A percentile compares a stretch with the other conserved stretches of the same genome.
These are phyloP conservation scores for Dynastes tityus DNA, from an alignment of 2,888 invertebrate species.

Conservation along the genomic window DNA sequence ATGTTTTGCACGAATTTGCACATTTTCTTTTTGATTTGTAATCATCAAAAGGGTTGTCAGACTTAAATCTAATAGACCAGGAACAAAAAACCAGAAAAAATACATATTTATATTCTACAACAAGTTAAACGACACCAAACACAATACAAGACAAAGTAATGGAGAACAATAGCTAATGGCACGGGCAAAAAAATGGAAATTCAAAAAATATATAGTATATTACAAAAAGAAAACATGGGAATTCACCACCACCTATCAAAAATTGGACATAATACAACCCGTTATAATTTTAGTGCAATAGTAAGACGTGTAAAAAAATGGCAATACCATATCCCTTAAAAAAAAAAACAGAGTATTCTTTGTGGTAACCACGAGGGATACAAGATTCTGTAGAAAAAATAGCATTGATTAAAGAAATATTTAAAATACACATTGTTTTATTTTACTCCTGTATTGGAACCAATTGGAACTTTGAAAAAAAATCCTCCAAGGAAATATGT, in stretches of 20 bases:
- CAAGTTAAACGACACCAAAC: not conserved
- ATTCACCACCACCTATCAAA: conserved; percentile 57
- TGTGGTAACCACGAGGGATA: conserved; percentile 66
- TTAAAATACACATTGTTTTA: conserved; percentile 62
- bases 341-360: conserved; percentile 63
- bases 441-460: conserved; percentile 16
- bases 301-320: conserved; percentile 69
- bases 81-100: conserved; percentile 19
- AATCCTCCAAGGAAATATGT: too few relatives aligned
- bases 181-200: conserved; percentile 1
- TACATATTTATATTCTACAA: not conserved
- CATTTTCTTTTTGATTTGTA: conserved; percentile 60
- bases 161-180: not conserved
- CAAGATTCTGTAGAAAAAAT: conserved; percentile 69
- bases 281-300: conserved; percentile 68
- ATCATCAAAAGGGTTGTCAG: conserved; percentile 56
- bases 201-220: conserved; percentile 34
- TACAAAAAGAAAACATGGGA: conserved; percentile 38
- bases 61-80: conserved; percentile 25
- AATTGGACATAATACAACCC: conserved; percentile 62
- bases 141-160: not conserved
- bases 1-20: conserved; percentile 67
- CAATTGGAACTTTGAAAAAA: too few relatives aligned
- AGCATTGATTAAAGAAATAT: conserved; percentile 71
- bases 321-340: conserved; percentile 70